A percentile compares a stretch with the other conserved stretches of the same genome.
phyloP scores from a whole-genome alignment of 2,797 vertebrate species.

The Garrulus glandarius region DNA sequence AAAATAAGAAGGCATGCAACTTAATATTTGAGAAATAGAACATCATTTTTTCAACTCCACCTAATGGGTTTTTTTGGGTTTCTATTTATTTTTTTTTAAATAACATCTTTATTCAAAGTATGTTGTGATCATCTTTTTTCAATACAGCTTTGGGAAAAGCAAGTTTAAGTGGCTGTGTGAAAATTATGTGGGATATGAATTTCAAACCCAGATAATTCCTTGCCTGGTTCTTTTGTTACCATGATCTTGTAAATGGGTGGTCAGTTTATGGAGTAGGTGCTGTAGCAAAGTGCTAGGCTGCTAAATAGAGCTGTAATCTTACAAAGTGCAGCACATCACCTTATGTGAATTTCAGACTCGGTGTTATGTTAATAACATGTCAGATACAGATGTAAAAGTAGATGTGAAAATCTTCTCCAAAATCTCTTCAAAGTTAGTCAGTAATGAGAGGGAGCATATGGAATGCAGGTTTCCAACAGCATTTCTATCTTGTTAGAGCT shows the following conservation, averaged over 20 bases:
- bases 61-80: background rate
- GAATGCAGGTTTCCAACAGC: background rate
- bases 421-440: background rate
- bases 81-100: background rate
- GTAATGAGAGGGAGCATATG: background rate
- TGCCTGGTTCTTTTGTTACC: background rate
- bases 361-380: background rate
- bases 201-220: background rate
- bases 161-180: background rate
- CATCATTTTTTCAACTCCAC: background rate
- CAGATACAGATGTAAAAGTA: background rate
- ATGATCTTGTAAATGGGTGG: background rate
- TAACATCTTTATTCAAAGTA: background rate
- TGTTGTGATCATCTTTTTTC: background rate
- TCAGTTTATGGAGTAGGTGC: background rate
- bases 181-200: background rate
- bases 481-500: background rate
- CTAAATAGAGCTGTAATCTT: background rate
- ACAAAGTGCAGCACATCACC: background rate
- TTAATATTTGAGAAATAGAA: background rate
- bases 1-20: fast-evolving
- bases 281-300: background rate
- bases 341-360: background rate
- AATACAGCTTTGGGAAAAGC: background rate
- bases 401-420: background rate